Percentiles rank a stretch among this genome's conserved stretches.
These are phyloP conservation scores for Ptyas mucosa DNA, from an alignment of 2,113 vertebrate species.

Conservation along the genomic window DNA sequence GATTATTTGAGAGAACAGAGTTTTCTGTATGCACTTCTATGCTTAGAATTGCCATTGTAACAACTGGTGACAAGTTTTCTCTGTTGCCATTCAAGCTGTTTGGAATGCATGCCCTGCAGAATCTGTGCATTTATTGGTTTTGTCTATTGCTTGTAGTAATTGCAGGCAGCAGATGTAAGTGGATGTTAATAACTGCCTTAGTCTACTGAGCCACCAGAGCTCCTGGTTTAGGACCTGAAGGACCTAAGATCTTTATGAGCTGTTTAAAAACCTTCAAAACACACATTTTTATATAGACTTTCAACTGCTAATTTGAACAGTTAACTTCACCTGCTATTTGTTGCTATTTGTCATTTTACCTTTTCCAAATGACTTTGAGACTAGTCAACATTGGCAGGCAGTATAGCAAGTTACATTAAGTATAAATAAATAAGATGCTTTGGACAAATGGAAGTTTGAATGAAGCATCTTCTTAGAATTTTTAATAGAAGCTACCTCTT, in stretches of 20 bases:
- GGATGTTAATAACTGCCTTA: too few species aligned
- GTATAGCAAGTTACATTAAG: neutral
- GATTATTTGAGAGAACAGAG: neutral
- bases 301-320: neutral
- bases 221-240: neutral
- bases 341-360: neutral
- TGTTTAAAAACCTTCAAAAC: neutral
- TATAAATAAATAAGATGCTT: neutral
- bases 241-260: neutral
- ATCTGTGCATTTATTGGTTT: neutral
- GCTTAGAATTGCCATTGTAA: neutral
- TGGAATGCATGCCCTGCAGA: neutral
- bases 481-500: neutral
- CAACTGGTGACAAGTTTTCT: neutral
- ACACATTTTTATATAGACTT: neutral
- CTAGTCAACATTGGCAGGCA: neutral
- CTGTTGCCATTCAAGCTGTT: neutral
- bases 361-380: neutral
- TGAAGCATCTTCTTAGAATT: neutral
- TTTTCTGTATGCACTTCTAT: neutral
- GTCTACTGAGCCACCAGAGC: too few species aligned
- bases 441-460: neutral
- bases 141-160: too few species aligned
- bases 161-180: too few species aligned
- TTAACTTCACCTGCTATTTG: neutral